A percentile compares a stretch with the other conserved stretches of the same genome.
Conservation (phyloP, 2,797 vertebrate species). For the Chanos chanos region DNA sequence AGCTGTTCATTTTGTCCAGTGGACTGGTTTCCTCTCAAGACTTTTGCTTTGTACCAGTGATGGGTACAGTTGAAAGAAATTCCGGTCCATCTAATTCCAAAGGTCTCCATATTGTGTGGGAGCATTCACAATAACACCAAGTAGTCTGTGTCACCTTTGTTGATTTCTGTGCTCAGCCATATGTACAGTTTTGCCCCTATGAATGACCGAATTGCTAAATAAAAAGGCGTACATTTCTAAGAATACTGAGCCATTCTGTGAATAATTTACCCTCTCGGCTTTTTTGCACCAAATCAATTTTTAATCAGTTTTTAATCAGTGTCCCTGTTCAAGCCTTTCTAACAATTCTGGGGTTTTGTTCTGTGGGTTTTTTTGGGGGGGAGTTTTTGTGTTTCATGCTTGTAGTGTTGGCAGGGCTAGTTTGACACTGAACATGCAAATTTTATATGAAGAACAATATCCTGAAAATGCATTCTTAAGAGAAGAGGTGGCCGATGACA, state of each 20-base stretch:
- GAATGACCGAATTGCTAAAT: constrained; percentile 54
- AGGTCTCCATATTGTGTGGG: constrained; percentile 53
- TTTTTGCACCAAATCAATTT: too few relatives aligned
- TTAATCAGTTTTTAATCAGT: too few relatives aligned
- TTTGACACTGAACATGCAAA: too few relatives aligned
- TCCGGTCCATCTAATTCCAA: constrained; percentile 62
- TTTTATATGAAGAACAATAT: too few relatives aligned
- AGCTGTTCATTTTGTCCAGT: not conserved
- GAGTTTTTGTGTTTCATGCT: too few relatives aligned
- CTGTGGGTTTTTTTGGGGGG: too few relatives aligned
- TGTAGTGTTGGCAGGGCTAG: too few relatives aligned
- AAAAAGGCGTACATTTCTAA: constrained; percentile 67
- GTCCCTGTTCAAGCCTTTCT: too few relatives aligned
- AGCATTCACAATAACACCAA: constrained; percentile 62
- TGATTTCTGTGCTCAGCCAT: constrained; percentile 62
- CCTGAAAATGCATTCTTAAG: too few relatives aligned
- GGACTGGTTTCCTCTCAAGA: not conserved
- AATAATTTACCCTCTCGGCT: constrained; percentile 1
- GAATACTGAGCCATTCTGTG: constrained; percentile 5
- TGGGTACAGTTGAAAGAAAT: constrained; percentile 21
- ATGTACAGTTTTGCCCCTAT: constrained; percentile 63
- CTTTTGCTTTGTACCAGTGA: constrained; percentile 1
- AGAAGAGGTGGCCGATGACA: too few relatives aligned
- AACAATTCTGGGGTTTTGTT: too few relatives aligned
- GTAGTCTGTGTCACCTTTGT: constrained; percentile 67